Percentiles rank a stretch among this genome's conserved stretches.
Evolutionary conservation across 53 echinoderm and acorn worm genomes (phyloP).

Genomic region (Hippasteria phrygiana): DNA sequence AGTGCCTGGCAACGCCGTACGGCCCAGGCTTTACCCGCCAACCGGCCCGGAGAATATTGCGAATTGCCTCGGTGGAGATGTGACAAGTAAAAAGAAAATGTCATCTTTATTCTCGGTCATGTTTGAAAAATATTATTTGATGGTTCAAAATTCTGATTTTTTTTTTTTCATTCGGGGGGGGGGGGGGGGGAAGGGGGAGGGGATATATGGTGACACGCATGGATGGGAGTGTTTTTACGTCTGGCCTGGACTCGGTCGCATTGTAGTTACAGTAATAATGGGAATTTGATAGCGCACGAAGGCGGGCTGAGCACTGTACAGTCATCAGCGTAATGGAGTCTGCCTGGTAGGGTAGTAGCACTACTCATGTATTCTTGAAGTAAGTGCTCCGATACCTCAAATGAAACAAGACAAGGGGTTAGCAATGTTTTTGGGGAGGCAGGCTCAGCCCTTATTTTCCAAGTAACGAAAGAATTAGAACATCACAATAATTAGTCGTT

Average conservation of each 20-base stretch:
- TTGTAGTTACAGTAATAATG: not conserved
- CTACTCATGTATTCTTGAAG: too few species aligned
- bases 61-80: conserved; percentile 20
- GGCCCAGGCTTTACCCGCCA: not conserved
- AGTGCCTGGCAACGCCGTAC: conserved; percentile 46
- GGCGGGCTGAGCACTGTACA: not conserved
- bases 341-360: too few species aligned
- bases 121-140: conserved; percentile 2
- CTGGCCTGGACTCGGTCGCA: not conserved
- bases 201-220: not conserved
- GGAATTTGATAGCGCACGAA: not conserved
- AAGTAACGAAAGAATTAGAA: too few species aligned
- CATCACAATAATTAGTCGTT: too few species aligned
- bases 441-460: too few species aligned
- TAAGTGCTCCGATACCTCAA: too few species aligned
- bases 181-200: not conserved
- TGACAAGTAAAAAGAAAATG: not conserved
- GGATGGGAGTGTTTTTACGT: not conserved
- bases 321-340: conserved; percentile 22
- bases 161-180: not conserved
- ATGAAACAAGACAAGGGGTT: too few species aligned
- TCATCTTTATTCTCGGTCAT: not conserved
- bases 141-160: not conserved
- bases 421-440: too few species aligned
- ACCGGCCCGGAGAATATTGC: not conserved